Percentiles rank a stretch among this genome's conserved stretches.
phyloP scores from a whole-genome alignment of 2,797 vertebrate genomes.

The Merluccius polli region DNA sequence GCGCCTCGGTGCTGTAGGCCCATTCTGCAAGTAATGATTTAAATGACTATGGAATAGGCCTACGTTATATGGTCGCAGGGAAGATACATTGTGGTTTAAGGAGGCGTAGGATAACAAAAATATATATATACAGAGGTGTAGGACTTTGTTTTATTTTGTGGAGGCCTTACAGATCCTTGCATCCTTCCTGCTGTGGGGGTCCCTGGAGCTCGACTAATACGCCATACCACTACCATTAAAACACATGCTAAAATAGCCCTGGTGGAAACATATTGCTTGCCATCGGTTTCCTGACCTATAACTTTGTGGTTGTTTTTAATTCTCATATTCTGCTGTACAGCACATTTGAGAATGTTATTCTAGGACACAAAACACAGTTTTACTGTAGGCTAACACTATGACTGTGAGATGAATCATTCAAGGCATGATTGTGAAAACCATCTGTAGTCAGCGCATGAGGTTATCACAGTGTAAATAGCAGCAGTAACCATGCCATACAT shows the following conservation, averaged over 20 bases:
- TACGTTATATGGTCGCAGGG: not conserved
- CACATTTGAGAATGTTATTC: conserved; percentile 53
- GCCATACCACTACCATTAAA: conserved; percentile 43
- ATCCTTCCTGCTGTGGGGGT: conserved; percentile 7
- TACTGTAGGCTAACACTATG: conserved; percentile 31
- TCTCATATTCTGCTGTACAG: conserved; percentile 52
- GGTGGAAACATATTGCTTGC: conserved; percentile 46
- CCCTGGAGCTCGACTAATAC: conserved; percentile 37
- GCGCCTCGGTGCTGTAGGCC: not conserved
- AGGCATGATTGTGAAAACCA: not conserved
- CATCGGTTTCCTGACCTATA: conserved; percentile 50
- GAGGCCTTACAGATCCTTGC: not conserved
- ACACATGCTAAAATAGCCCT: conserved; percentile 46
- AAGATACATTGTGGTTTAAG: not conserved
- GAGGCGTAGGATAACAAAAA: too few species aligned
- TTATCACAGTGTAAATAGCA: not conserved
- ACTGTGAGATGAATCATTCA: conserved; percentile 41
- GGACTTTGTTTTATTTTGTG: not conserved
- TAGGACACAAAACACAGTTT: conserved; percentile 38
- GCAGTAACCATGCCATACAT: not conserved
- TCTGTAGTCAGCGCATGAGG: not conserved
- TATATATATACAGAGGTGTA: not conserved
- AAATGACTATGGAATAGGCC: not conserved
- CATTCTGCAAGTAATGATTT: not conserved
- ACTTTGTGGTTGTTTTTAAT: conserved; percentile 53